Evolutionary conservation across 1,140 invertebrate species (phyloP).

Genomic region (Halyomorpha halys): DNA sequence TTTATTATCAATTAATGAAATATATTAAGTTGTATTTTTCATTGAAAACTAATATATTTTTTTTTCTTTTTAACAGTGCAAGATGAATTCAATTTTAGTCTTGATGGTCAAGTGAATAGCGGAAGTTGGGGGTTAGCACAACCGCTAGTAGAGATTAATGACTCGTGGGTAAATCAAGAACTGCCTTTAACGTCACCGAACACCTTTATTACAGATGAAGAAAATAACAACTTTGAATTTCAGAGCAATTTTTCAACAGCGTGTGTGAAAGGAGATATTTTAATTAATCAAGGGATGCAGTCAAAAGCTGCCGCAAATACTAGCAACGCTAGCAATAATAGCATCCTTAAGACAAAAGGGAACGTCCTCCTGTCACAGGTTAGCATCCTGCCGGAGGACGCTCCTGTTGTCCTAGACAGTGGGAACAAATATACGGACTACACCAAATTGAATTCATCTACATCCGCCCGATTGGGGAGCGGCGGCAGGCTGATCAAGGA

Average conservation of each 20-base stretch:
- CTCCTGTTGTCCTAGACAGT: not conserved
- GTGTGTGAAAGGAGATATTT: too few relatives aligned
- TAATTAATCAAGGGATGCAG: too few relatives aligned
- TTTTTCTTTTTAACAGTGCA: conserved; percentile 20
- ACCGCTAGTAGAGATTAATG: conserved; percentile 7
- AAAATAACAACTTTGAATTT: conserved; percentile 13
- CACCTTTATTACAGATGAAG: not conserved
- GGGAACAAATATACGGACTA: too few relatives aligned
- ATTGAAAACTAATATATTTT: not conserved
- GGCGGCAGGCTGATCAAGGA: not conserved
- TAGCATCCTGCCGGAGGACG: not conserved
- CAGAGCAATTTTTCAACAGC: conserved; percentile 18
- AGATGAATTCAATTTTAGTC: conserved; percentile 23
- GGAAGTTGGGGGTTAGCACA: conserved; percentile 5
- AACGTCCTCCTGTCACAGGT: conserved; percentile 13
- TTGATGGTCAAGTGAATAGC: conserved; percentile 16
- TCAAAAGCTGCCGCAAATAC: too few relatives aligned
- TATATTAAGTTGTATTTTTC: not conserved
- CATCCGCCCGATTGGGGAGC: not conserved
- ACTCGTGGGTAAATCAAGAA: conserved; percentile 4
- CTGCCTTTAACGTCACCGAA: conserved; percentile 8
- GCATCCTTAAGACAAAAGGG: not conserved
- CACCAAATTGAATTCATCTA: conserved; percentile 13
- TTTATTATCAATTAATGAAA: not conserved
- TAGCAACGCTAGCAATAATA: not conserved